Evolutionary conservation across 2,113 vertebrate genomes (phyloP), one percentile per base, ranked within the genome.

Genomic region (Steatornis caripensis): DNA sequence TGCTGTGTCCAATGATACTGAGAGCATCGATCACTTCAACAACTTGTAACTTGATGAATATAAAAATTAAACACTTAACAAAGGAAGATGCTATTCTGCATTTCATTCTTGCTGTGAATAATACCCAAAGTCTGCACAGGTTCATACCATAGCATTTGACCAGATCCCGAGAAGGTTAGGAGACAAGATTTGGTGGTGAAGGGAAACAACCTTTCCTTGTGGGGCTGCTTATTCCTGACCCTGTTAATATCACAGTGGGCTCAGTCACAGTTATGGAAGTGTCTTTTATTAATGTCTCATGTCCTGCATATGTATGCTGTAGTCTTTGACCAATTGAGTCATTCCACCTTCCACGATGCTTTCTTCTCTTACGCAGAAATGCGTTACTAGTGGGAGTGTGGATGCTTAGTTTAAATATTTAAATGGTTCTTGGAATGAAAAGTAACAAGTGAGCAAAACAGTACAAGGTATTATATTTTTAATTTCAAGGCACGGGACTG

Each of bases 1-100:
- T 53, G 18, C 27, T 65, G 12, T 82, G 23, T 51, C 24, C 30
- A 19, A 10, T 1, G 5, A 49, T 46, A 41, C 24, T 0, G 2
- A 36, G 10, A 65, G 12, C 34, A 20, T 5, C 12, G 19, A 16
- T 39, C 14, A 2, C 11, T 70, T 80, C 11, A 64, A 32, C 32
- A 70, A 12, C 24, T 39, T 54, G 15, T 6, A 51, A n/a, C 6
- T 43, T 46, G 53, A 46, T 51, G 21, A 21, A 46, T 72, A 24
- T 29, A 43, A 69, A 82, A 72, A 32, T 24, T 34, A 61, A 72
- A 62, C 6, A 54, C n/a, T n/a, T n/a, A n/a, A n/a, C n/a, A n/a
- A n/a, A n/a, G n/a, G n/a, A n/a, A n/a, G n/a, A 51, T 51, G 49
- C 48, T 77, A 16, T 55, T 86, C 24, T 46, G 27, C 10, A 12